Conservation (phyloP, 2,888 invertebrate genomes). For the Scotopteryx bipunctaria region DNA sequence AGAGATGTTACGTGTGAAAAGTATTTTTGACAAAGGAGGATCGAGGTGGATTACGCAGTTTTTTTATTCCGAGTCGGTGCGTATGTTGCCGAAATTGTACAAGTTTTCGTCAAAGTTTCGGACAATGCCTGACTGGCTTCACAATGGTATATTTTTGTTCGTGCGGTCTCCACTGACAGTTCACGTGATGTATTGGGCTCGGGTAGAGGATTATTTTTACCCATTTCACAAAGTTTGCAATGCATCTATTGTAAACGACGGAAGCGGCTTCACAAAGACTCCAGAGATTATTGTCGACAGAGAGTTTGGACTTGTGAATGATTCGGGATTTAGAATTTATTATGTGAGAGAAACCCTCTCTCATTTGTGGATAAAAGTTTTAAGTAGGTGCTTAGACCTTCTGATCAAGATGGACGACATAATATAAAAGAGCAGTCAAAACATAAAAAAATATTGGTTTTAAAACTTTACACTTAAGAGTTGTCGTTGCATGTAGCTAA, state of each 20-base stretch:
- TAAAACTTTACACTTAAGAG: not conserved
- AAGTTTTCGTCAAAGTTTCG: constrained; percentile 78
- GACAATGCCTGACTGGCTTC: constrained; percentile 68
- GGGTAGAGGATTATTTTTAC: constrained; percentile 80
- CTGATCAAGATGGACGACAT: too few relatives aligned
- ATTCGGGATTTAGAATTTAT: constrained; percentile 64
- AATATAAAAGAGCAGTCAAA: too few relatives aligned
- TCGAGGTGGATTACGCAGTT: constrained; percentile 44
- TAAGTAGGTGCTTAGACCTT: too few relatives aligned
- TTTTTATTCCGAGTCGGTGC: constrained; percentile 59
- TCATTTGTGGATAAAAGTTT: too few relatives aligned
- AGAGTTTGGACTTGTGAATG: constrained; percentile 64
- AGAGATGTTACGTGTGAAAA: constrained; percentile 51
- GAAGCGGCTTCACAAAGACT: constrained; percentile 78
- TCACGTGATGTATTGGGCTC: constrained; percentile 80
- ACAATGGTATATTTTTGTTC: constrained; percentile 82
- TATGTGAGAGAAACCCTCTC: constrained; percentile 48
- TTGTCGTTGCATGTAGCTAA: not conserved
- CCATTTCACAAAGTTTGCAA: constrained; percentile 81
- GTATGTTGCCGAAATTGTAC: constrained; percentile 73
- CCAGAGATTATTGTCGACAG: constrained; percentile 69
- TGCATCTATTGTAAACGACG: constrained; percentile 77
- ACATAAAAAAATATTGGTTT: too few relatives aligned
- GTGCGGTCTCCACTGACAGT: constrained; percentile 80
- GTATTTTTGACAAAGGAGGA: constrained; percentile 45